These are phyloP conservation scores for Gobius niger DNA, from an alignment of 2,113 vertebrate genomes.

Conservation along the genomic window DNA sequence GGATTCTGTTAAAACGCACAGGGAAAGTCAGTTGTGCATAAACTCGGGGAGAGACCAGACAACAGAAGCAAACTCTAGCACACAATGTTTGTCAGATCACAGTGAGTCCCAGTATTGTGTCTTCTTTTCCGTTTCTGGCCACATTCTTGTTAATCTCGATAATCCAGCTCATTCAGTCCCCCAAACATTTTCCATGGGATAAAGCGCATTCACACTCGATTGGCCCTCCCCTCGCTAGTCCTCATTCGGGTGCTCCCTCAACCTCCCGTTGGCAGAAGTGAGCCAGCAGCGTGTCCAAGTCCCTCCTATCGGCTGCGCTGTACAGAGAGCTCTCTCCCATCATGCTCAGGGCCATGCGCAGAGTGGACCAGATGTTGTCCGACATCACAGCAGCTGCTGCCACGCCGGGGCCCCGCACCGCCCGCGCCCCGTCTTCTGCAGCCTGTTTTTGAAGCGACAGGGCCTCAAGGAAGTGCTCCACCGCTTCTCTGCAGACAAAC, in stretches of 20 bases:
- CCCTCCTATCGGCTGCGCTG: conserved; percentile 84
- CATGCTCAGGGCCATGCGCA: conserved; percentile 97
- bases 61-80: conserved; percentile 16
- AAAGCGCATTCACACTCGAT: conserved; percentile 74
- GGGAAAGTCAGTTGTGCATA: neutral
- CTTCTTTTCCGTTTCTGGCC: conserved; percentile 6
- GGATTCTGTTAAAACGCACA: conserved; percentile 25
- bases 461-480: conserved; percentile 97
- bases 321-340: conserved; percentile 96
- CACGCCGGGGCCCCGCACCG: conserved; percentile 70
- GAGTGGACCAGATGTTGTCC: conserved; percentile 98
- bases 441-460: conserved; percentile 93
- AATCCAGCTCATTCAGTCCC: conserved; percentile 46
- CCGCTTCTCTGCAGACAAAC: conserved; percentile 85
- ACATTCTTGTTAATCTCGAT: neutral
- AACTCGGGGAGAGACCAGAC: conserved; percentile 32
- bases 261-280: conserved; percentile 90
- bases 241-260: conserved; percentile 76
- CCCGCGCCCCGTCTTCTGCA: conserved; percentile 76
- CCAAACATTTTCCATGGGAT: conserved; percentile 60
- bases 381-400: conserved; percentile 90
- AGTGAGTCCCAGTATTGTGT: conserved; percentile 41
- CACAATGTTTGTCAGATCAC: conserved; percentile 35
- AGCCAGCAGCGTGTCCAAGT: conserved; percentile 85
- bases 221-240: conserved; percentile 48